Conservation (phyloP, 2,888 invertebrate species). For the Carpatolechia fugitivella region DNA sequence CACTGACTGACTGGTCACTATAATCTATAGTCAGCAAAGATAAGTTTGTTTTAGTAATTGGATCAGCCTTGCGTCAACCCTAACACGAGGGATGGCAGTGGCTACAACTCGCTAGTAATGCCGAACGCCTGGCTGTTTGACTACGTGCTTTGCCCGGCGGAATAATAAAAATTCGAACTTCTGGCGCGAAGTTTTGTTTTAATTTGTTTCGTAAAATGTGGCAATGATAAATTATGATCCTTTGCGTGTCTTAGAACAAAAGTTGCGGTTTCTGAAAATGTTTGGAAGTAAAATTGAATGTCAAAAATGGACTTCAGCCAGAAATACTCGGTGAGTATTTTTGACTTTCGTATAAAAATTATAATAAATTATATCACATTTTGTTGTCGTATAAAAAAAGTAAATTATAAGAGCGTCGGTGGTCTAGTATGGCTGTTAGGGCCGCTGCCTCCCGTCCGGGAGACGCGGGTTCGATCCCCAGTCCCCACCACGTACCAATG, state of each 20-base stretch:
- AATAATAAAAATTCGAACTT: neutral
- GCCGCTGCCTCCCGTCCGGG: too few species aligned
- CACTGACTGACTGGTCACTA: neutral
- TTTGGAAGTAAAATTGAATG: slow-evolving; percentile 81
- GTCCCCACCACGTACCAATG: too few species aligned
- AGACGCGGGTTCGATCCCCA: too few species aligned
- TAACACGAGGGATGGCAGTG: slow-evolving; percentile 47
- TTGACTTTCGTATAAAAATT: neutral
- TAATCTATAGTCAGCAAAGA: neutral
- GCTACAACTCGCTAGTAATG: neutral
- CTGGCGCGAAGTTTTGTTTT: neutral
- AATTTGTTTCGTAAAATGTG: neutral
- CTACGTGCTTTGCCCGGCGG: neutral
- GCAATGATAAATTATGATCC: neutral
- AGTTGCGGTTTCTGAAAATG: slow-evolving; percentile 48
- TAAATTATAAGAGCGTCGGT: too few species aligned
- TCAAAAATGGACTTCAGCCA: slow-evolving; percentile 74
- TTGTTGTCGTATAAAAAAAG: too few species aligned
- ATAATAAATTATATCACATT: too few species aligned
- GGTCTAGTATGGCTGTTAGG: too few species aligned
- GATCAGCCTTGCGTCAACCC: slow-evolving; percentile 76
- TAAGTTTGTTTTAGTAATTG: slow-evolving; percentile 51
- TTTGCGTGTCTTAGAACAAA: neutral
- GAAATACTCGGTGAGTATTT: slow-evolving; percentile 36
- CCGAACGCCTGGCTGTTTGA: neutral